Conservation (phyloP, 2,888 invertebrate species). For the Apoda limacodes region DNA sequence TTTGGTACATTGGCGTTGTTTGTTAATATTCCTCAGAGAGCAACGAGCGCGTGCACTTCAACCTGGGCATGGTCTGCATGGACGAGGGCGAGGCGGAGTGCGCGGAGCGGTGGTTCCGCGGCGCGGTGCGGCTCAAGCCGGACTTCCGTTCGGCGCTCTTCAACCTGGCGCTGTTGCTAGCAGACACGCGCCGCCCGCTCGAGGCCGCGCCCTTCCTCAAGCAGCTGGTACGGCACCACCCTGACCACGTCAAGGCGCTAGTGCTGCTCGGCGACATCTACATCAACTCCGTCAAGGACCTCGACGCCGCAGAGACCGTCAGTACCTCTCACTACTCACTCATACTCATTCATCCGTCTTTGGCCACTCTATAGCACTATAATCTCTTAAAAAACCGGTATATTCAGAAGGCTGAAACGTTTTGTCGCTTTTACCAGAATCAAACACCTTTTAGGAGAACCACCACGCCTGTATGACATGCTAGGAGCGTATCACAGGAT, state of each 20-base stretch:
- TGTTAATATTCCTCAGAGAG: constrained; percentile 70
- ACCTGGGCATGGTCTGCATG: constrained; percentile 97
- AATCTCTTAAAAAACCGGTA: too few species aligned
- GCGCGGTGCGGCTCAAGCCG: constrained; percentile 87
- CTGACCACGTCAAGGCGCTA: constrained; percentile 94
- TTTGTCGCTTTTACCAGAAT: too few species aligned
- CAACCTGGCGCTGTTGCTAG: constrained; percentile 90
- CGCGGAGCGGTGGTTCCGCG: constrained; percentile 92
- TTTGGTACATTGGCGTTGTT: too few species aligned
- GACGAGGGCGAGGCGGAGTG: constrained; percentile 90
- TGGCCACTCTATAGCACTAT: too few species aligned
- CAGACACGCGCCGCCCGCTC: constrained; percentile 87
- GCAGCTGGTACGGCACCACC: constrained; percentile 90
- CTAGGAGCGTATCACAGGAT: too few species aligned
- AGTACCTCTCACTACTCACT: constrained; percentile 36
- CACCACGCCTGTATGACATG: too few species aligned
- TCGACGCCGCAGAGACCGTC: constrained; percentile 94
- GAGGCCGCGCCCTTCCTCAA: constrained; percentile 94
- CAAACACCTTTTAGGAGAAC: too few species aligned
- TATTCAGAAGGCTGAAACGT: not conserved
- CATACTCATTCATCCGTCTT: not conserved
- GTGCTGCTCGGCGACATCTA: constrained; percentile 96
- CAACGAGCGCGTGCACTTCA: constrained; percentile 94
- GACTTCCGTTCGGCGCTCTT: constrained; percentile 95
- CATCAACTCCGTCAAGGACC: constrained; percentile 93